phyloP scores from a whole-genome alignment of 2,888 invertebrate species.

The Acholoe squamosa region DNA sequence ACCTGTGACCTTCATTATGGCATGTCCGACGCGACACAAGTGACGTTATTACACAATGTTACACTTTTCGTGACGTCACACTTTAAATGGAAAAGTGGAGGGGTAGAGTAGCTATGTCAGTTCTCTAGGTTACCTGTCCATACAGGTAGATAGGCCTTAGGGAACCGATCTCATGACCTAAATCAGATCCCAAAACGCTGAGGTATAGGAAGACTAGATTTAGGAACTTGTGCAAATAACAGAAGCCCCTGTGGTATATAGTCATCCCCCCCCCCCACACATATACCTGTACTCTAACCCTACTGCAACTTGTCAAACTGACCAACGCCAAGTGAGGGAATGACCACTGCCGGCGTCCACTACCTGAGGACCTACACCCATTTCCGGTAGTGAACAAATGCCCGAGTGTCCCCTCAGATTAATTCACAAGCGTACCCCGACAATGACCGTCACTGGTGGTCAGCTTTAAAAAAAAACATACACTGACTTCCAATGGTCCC shows the following conservation, averaged over 20 bases:
- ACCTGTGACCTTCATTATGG: too few relatives aligned
- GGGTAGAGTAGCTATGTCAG: background rate
- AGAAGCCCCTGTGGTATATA: background rate
- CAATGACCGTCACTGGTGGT: conserved; percentile 11
- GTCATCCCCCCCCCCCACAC: background rate
- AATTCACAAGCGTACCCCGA: conserved; percentile 41
- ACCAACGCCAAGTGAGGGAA: conserved; percentile 19
- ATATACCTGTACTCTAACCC: background rate
- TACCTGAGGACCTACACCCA: conserved; percentile 52
- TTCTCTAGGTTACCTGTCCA: background rate
- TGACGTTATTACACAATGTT: background rate
- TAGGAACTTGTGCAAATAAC: background rate
- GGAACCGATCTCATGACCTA: too few relatives aligned
- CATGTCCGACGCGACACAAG: background rate
- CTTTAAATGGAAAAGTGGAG: background rate
- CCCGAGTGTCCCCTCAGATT: conserved; percentile 42
- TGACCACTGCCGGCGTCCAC: background rate
- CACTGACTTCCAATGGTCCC: background rate
- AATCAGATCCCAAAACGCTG: too few relatives aligned
- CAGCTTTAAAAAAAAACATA: conserved; percentile 30
- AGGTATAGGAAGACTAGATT: background rate
- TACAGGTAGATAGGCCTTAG: background rate
- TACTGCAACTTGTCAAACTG: background rate
- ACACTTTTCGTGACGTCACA: conserved; percentile 1
- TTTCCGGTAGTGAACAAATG: conserved; percentile 54